Evolutionary conservation across 2,888 invertebrate species (phyloP).

Genomic region (Leptinotarsa rubiginosa): DNA sequence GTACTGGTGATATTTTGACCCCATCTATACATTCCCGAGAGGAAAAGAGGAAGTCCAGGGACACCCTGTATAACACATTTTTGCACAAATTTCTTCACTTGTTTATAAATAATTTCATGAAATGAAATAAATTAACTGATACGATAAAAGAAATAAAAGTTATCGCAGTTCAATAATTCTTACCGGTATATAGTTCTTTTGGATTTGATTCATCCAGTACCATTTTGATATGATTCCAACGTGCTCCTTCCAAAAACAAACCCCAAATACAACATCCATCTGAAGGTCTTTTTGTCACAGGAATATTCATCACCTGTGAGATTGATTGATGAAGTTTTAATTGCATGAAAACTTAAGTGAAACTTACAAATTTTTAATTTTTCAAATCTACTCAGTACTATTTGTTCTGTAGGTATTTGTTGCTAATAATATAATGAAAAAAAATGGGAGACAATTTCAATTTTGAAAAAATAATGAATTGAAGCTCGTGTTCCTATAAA

Average conservation of each 20-base stretch:
- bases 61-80: too few species aligned
- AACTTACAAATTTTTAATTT: too few species aligned
- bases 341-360: too few species aligned
- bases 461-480: not conserved
- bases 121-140: too few species aligned
- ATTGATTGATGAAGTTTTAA: not conserved
- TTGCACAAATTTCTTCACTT: too few species aligned
- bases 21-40: too few species aligned
- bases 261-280: constrained; percentile 77
- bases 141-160: not conserved
- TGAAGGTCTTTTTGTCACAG: constrained; percentile 67
- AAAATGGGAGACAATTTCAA: too few species aligned
- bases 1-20: too few species aligned
- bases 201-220: constrained; percentile 72
- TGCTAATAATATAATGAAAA: too few species aligned
- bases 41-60: too few species aligned
- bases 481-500: not conserved
- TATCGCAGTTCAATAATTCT: not conserved
- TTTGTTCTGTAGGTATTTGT: too few species aligned
- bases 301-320: constrained; percentile 65
- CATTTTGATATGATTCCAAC: constrained; percentile 74
- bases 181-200: constrained; percentile 79
- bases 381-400: too few species aligned
- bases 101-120: not conserved
- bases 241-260: constrained; percentile 81